A percentile compares a stretch with the other conserved stretches of the same genome.
phyloP scores from a whole-genome alignment of 2,113 vertebrate genomes.

The Epinephelus lanceolatus region DNA sequence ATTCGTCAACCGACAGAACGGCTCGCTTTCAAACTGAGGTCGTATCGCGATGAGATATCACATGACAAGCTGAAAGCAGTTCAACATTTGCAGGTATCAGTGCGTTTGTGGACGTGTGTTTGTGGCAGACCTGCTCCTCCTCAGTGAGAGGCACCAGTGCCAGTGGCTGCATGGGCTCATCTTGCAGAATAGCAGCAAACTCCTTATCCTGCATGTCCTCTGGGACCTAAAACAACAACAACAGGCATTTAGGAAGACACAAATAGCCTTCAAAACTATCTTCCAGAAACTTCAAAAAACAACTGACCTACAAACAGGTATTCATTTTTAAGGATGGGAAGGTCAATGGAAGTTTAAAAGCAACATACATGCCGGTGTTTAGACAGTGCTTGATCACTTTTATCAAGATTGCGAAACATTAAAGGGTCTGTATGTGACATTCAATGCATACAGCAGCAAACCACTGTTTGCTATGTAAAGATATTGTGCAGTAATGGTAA shows the following conservation, averaged over 20 bases:
- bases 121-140: conserved; percentile 90
- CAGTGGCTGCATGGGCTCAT: conserved; percentile 92
- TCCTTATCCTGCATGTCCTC: conserved; percentile 95
- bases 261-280: background rate
- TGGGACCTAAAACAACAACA: conserved; percentile 85
- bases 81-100: conserved; percentile 12
- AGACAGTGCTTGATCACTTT: background rate
- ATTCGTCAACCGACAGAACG: conserved; percentile 36
- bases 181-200: conserved; percentile 92
- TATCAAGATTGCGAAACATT: background rate
- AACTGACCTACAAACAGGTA: background rate
- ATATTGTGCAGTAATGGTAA: too few species aligned
- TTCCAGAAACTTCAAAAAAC: background rate
- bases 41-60: background rate
- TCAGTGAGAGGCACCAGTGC: conserved; percentile 92
- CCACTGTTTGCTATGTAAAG: too few species aligned
- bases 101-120: background rate
- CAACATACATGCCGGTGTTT: background rate
- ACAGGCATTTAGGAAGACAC: background rate
- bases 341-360: background rate
- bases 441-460: too few species aligned
- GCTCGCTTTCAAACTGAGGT: conserved; percentile 7
- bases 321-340: background rate
- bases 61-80: background rate
- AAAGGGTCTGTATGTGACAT: background rate